Conservation (phyloP, 2,797 vertebrate species). For the Helarctos malayanus region DNA sequence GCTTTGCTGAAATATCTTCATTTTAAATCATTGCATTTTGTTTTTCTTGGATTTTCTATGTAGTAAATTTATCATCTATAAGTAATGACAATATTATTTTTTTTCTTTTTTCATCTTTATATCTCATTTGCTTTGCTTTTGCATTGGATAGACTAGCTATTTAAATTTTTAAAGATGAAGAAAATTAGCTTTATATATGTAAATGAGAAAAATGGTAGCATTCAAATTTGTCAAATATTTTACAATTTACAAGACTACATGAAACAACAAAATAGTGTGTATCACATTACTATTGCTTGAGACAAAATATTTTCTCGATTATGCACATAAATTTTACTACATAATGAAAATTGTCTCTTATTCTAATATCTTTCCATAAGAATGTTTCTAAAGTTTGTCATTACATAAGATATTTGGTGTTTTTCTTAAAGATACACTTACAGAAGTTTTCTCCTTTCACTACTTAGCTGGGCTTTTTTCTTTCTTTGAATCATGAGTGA, state of each 20-base stretch:
- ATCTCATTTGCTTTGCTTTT: not conserved
- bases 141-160: not conserved
- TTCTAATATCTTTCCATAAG: not conserved
- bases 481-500: not conserved
- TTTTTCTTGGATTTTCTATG: not conserved
- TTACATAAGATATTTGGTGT: not conserved
- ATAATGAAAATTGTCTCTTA: slow-evolving; percentile 3
- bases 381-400: slow-evolving; percentile 6
- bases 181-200: not conserved
- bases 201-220: not conserved
- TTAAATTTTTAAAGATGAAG: not conserved
- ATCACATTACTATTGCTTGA: not conserved
- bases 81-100: not conserved
- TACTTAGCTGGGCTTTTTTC: not conserved
- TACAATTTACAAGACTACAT: not conserved
- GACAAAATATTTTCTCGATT: not conserved
- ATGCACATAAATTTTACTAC: not conserved
- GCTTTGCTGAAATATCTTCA: not conserved
- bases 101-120: slow-evolving; percentile 21
- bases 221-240: not conserved
- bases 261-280: not conserved
- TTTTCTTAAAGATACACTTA: not conserved
- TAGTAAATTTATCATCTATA: not conserved
- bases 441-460: not conserved
- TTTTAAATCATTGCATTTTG: slow-evolving; percentile 9